These are phyloP conservation scores for Crocodylus rhombifer DNA, from an alignment of 2,797 vertebrate genomes.

Conservation along the genomic window DNA sequence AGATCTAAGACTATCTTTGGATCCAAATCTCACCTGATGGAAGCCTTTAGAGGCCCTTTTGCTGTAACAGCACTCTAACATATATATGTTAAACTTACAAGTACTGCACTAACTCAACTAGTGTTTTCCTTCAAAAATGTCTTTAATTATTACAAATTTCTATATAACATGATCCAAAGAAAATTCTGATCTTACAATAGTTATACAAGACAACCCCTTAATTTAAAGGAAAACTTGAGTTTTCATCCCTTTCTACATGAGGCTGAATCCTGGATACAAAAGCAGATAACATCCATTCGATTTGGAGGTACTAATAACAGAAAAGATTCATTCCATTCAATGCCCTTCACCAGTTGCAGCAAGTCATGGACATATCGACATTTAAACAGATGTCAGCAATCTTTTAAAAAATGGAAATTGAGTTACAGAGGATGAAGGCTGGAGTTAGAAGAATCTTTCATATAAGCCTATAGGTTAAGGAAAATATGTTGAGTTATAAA, in stretches of 20 bases:
- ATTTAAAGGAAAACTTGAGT: not conserved
- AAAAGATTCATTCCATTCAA: not conserved
- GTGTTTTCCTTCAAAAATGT: not conserved
- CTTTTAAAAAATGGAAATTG: not conserved
- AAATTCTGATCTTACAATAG: not conserved
- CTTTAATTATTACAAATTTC: not conserved
- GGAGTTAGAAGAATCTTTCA: not conserved
- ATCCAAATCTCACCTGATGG: not conserved
- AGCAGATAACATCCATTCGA: not conserved
- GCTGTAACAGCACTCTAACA: conserved; percentile 4
- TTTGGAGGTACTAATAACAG: not conserved
- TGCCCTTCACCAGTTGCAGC: not conserved
- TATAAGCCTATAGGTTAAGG: not conserved
- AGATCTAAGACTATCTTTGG: conserved; percentile 45
- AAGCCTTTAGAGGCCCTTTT: conserved; percentile 37
- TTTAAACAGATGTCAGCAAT: not conserved
- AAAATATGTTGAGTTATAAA: not conserved
- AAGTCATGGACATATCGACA: not conserved
- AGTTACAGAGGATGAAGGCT: not conserved
- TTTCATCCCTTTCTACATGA: not conserved
- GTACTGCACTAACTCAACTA: not conserved
- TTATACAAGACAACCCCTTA: not conserved
- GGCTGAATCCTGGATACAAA: not conserved
- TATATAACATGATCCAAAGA: not conserved
- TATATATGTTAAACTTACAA: not conserved